These are phyloP conservation scores for Cyaniris semiargus DNA, from an alignment of 2,888 invertebrate species.

Conservation along the genomic window DNA sequence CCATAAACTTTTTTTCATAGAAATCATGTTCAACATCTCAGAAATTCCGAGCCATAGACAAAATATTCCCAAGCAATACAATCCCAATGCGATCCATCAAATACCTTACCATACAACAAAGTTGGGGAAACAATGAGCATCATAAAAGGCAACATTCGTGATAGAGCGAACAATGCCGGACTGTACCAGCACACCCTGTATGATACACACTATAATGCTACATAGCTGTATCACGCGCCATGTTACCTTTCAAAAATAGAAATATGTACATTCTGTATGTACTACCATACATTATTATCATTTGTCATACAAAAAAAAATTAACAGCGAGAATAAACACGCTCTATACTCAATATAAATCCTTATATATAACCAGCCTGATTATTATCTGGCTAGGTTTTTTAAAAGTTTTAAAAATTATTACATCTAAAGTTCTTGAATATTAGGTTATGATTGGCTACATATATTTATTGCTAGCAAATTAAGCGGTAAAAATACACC, in stretches of 20 bases:
- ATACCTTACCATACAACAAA: constrained; percentile 23
- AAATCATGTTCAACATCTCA: background rate
- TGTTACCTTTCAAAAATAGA: no score
- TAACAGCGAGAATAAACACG: no score
- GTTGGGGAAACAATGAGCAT: constrained; percentile 18
- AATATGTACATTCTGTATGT: no score
- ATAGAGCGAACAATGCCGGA: constrained; percentile 21
- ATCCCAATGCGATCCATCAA: constrained; percentile 8
- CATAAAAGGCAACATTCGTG: constrained; percentile 28
- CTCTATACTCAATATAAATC: no score
- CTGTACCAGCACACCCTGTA: constrained; percentile 2
- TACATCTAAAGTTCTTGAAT: no score
- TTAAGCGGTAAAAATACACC: background rate
- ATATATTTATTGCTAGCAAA: no score
- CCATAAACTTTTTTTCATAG: background rate
- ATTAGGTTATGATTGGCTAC: no score
- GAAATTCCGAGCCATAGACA: background rate
- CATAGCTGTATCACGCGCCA: background rate
- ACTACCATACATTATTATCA: no score
- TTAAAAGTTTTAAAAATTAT: no score
- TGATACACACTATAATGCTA: background rate
- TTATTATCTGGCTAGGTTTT: no score
- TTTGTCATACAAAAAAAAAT: no score
- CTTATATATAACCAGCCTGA: no score
- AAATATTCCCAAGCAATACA: constrained; percentile 8